A percentile compares a stretch with the other conserved stretches of the same genome.
Conservation (phyloP, 2,113 vertebrate genomes). For the Leptobrachium ailaonicum region DNA sequence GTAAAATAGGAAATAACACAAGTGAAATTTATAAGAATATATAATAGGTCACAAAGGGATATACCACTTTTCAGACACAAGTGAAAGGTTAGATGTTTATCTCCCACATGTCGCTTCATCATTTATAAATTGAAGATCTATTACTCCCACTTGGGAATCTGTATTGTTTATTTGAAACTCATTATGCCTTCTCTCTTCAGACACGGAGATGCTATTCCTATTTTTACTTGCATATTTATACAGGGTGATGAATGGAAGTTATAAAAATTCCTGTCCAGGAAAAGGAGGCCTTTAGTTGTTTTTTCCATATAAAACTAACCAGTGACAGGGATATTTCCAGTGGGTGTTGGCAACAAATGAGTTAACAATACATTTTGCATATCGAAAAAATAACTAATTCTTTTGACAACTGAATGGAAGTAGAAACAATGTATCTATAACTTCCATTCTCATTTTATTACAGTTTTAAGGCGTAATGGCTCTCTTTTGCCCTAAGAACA, state of each 20-base stretch:
- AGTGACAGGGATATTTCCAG: no score
- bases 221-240: slow-evolving; percentile 48
- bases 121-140: slow-evolving; percentile 50
- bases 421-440: no score
- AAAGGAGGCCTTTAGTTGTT: background rate
- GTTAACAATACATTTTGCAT: background rate
- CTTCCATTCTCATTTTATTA: no score
- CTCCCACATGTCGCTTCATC: slow-evolving; percentile 45
- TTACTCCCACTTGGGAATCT: slow-evolving; percentile 46
- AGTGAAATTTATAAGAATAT: slow-evolving; percentile 45
- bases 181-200: slow-evolving; percentile 46
- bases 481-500: no score
- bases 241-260: slow-evolving; percentile 47
- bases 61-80: slow-evolving; percentile 43
- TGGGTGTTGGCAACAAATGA: background rate
- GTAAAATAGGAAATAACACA: slow-evolving; percentile 41
- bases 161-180: slow-evolving; percentile 49
- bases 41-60: slow-evolving; percentile 49
- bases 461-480: no score
- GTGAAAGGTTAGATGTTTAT: slow-evolving; percentile 50
- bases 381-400: no score
- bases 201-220: slow-evolving; percentile 40
- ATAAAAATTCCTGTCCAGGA: slow-evolving; percentile 15
- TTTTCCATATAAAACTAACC: background rate
- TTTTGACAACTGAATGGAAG: no score